These are phyloP conservation scores for Apodemus speciosus DNA, from an alignment of 2,113 vertebrate species.

Conservation along the genomic window DNA sequence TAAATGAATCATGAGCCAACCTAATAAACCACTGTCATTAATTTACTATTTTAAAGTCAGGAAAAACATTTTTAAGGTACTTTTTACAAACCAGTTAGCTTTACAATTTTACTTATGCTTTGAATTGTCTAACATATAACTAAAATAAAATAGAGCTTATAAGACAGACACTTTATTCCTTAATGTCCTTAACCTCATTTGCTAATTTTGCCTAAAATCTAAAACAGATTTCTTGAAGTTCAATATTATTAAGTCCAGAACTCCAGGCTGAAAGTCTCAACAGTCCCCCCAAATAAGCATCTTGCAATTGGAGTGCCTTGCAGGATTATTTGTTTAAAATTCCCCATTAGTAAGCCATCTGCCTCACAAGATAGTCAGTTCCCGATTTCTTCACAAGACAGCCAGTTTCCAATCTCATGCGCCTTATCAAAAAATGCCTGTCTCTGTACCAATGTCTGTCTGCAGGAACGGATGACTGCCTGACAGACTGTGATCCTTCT, in stretches of 20 bases:
- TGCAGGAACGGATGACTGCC: background rate
- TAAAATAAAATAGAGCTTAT: conserved; percentile 39
- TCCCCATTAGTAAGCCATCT: background rate
- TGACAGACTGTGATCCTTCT: background rate
- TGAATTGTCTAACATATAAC: conserved; percentile 3
- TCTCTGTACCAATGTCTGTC: background rate
- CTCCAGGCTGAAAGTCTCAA: background rate
- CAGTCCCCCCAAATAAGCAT: background rate
- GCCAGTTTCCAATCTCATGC: background rate
- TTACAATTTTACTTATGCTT: background rate
- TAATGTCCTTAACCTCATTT: conserved; percentile 21
- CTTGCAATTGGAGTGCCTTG: background rate
- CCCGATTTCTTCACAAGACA: background rate
- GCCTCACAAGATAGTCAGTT: background rate
- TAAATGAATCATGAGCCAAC: conserved; percentile 39
- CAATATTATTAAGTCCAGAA: background rate
- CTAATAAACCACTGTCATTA: conserved; percentile 16
- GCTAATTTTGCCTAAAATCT: conserved; percentile 49
- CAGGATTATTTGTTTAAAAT: background rate
- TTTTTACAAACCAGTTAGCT: background rate
- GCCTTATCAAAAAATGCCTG: background rate
- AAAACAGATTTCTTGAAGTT: conserved; percentile 38
- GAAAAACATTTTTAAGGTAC: background rate
- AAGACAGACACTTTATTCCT: background rate
- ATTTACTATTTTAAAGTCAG: conserved; percentile 38